A percentile compares a stretch with the other conserved stretches of the same genome.
Evolutionary conservation across 2,797 vertebrate species (phyloP).

Genomic region (Gephyroberyx darwinii): DNA sequence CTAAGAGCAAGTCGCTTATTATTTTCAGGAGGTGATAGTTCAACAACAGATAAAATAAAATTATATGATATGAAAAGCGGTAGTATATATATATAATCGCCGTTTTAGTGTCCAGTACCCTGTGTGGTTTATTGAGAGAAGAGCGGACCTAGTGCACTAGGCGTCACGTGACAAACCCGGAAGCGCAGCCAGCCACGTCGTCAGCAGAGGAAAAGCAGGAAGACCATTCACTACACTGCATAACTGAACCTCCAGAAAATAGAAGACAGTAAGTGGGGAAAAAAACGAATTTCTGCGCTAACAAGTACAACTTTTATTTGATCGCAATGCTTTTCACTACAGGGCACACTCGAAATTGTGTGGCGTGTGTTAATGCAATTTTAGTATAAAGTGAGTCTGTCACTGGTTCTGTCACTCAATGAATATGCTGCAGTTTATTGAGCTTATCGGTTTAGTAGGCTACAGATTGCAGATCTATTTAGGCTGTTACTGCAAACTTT

Average conservation of each 20-base stretch:
- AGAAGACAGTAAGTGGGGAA: constrained; percentile 56
- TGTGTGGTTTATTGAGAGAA: background rate
- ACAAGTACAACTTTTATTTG: background rate
- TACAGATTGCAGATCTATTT: background rate
- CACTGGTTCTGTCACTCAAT: background rate
- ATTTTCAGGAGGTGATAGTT: background rate
- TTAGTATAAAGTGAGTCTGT: background rate
- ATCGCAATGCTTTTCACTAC: rapidly evolving
- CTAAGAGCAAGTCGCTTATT: background rate
- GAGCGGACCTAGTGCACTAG: background rate
- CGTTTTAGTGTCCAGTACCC: background rate
- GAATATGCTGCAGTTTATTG: constrained; percentile 13
- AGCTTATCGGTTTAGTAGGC: constrained; percentile 13
- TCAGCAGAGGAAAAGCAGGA: constrained; percentile 34
- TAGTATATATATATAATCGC: background rate
- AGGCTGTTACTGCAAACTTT: constrained; percentile 38
- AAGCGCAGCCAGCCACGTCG: constrained; percentile 68
- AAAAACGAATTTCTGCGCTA: background rate
- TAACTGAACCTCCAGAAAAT: background rate
- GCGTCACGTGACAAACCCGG: constrained; percentile 45
- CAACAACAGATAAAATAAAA: background rate
- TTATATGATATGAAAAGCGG: background rate
- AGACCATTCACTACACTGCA: background rate
- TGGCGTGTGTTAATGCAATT: background rate
- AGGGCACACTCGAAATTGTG: background rate